phyloP scores from a whole-genome alignment of 2,797 vertebrate species.

The Schizopygopsis pylzovi region DNA sequence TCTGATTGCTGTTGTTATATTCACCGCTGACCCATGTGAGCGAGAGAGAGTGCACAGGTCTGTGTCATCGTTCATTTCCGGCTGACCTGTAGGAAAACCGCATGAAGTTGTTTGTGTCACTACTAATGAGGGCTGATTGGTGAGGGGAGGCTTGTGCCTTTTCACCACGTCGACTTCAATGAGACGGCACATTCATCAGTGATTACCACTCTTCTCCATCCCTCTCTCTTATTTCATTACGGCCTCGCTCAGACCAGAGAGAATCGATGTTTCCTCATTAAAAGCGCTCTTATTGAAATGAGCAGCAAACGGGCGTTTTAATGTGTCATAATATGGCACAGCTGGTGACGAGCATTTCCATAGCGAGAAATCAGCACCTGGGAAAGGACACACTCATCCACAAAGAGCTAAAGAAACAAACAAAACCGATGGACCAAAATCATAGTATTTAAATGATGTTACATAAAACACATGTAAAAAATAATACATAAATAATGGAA shows the following conservation, averaged over 20 bases:
- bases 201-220: constrained; percentile 14
- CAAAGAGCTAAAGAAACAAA: not conserved
- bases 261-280: constrained; percentile 56
- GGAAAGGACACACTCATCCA: constrained; percentile 13
- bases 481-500: too few relatives aligned
- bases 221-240: constrained; percentile 47
- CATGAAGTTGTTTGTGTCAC: constrained; percentile 51
- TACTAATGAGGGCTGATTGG: constrained; percentile 51
- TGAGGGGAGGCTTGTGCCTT: constrained; percentile 27
- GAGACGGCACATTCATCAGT: constrained; percentile 51
- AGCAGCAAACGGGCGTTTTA: constrained; percentile 44
- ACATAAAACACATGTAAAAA: not conserved
- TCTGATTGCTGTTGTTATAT: constrained; percentile 28
- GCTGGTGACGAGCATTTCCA: constrained; percentile 28
- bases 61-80: constrained; percentile 26
- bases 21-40: constrained; percentile 17
- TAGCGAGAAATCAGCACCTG: not conserved
- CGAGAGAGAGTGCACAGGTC: not conserved
- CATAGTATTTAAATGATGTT: too few relatives aligned
- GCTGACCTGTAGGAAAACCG: constrained; percentile 42
- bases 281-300: constrained; percentile 49
- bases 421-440: not conserved
- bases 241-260: constrained; percentile 35
- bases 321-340: constrained; percentile 52
- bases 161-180: constrained; percentile 47